Evolutionary conservation across 2,797 vertebrate genomes (phyloP), one percentile per base, ranked within the genome.

Genomic region (Zenarchopterus dispar): DNA sequence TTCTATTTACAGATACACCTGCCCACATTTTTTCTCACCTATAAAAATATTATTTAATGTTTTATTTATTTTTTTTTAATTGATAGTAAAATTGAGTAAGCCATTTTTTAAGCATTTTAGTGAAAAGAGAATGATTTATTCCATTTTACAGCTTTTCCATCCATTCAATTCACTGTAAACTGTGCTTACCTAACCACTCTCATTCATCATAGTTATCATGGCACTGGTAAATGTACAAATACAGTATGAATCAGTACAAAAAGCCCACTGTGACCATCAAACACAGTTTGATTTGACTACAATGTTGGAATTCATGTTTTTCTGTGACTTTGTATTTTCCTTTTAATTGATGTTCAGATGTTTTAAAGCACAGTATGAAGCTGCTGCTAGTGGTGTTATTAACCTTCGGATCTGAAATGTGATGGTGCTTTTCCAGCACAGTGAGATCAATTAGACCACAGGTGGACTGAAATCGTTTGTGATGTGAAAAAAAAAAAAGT

Each of bases 1-100:
- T 89, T 87, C 80, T 96, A 97, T 99, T 95, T 97, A 98, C 96
- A 99, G 95, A 95, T 93, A 90, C 91, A 93, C 93, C 93, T 93
- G 91, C 91, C 95, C 95, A 88, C 94, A 91, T 93, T 91, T 91
- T 91, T 92, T 93, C 36, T 39, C 90, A 93, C 93, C 94, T 98
- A 99, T 95, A 98, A 98, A 99, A 99, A 98, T 99, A 99, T 94
- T 96, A 95, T 97, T 95, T 94, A 93, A 8, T 15, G 10, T 56
- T 58, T 17, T 58, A 10, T 51, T 62, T 21, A 5, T 9, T 42
- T 61, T 69, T 65, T 39, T 78, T 69, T 93, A 88, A 93, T 95
- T 93, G 95, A 92, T 94, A 94, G 93, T 91, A 92, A 92, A 92
- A 91, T 83, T 60, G 77, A 75, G 76, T 77, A 73, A 80, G 74